These are phyloP conservation scores for Patella pellucida DNA, from an alignment of 2,888 invertebrate genomes.

Conservation along the genomic window DNA sequence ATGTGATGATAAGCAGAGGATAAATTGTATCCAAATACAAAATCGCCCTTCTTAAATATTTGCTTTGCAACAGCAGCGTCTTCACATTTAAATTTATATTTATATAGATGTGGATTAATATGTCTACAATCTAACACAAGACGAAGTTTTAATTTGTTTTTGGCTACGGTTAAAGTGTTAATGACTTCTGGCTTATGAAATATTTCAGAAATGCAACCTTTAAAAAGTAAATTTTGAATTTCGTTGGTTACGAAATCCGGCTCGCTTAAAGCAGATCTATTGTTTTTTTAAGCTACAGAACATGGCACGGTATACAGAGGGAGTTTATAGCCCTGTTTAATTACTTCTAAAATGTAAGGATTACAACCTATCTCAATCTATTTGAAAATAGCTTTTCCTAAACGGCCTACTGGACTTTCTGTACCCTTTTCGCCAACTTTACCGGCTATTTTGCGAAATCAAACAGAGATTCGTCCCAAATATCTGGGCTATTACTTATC, in stretches of 20 bases:
- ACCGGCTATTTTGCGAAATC: too few species aligned
- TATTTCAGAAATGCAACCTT: background rate
- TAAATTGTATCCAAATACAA: background rate
- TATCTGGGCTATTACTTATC: too few species aligned
- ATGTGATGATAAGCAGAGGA: constrained; percentile 5
- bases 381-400: too few species aligned
- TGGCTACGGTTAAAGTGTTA: background rate
- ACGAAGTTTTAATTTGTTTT: background rate
- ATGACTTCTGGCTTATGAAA: background rate
- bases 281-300: background rate
- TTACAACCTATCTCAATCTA: too few species aligned
- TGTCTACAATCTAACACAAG: constrained; percentile 6
- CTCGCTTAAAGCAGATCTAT: background rate
- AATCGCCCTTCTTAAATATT: background rate
- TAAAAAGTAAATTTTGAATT: background rate
- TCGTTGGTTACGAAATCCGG: background rate
- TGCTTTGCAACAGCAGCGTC: background rate
- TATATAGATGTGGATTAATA: background rate
- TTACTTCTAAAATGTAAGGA: too few species aligned
- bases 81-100: background rate
- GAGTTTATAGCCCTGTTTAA: background rate
- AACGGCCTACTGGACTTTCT: too few species aligned
- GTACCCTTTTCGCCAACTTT: too few species aligned
- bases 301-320: background rate
- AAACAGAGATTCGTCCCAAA: too few species aligned